Base-by-base conservation (phyloP, 2,888 invertebrate genomes). In the Steinernema carpocapsae region DNA sequence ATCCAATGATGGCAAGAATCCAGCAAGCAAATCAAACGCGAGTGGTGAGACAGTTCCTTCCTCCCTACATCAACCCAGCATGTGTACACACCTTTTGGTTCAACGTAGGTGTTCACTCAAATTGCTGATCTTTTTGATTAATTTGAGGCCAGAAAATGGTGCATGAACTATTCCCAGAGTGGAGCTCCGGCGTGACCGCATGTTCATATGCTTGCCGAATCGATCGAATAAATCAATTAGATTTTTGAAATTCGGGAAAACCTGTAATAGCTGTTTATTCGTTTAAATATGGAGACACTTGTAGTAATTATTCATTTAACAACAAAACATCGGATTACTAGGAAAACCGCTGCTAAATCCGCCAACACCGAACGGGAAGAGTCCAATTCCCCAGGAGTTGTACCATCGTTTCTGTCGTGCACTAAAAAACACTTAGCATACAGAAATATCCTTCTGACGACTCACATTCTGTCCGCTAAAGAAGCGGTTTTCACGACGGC, bases 331-430 rank as follows among this genome's bases (percentile, higher is more conserved):
- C n/a, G n/a, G n/a, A n/a, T n/a, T n/a, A n/a, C n/a, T n/a, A n/a
- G 64, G 64, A 1, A 26, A 26, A 3, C 64, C 64, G 17, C 64
- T 29, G 14, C 52, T 37, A 10, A 37, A 37, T 3, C 37, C 37
- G 37, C 64, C 64, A 6, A 64, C 7, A 1, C 64, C 64, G 37
- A 64, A 64, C 32, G 64, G 64, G 19, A 48, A 48, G 37, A 37
- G 37, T 48, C 48, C 48, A 4, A 48, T 48, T 12, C 64, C 64
- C 64, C 64, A 64, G 4, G 17, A 64, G 17, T n/a, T 26, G 17
- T 26, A 29, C 64, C 64, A 64, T 2, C 64, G 64, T 26, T 64
- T 64, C 64, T 64, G 64, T 29, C 64, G 29, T 29, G 64, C 4
- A 1, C 64, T 64, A 37, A 29, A 64, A 48, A 52, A 12, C n/a